These are phyloP conservation scores for Urocyon cinereoargenteus DNA, from an alignment of 2,797 vertebrate species.

Conservation along the genomic window DNA sequence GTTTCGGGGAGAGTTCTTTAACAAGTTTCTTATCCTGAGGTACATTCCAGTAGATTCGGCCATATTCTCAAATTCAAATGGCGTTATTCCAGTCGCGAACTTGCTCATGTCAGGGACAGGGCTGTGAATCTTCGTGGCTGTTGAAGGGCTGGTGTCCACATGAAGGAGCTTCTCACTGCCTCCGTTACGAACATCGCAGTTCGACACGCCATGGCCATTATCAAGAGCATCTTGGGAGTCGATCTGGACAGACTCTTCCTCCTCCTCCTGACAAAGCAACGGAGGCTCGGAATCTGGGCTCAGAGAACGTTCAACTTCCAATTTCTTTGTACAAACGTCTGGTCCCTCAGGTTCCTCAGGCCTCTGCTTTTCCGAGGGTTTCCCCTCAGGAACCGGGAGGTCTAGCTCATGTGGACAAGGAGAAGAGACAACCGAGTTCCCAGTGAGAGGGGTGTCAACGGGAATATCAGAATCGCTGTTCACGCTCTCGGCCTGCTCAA, in stretches of 20 bases:
- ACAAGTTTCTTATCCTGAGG: constrained; percentile 93
- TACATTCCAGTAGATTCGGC: constrained; percentile 96
- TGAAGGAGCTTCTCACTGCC: not conserved
- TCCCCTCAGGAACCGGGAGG: constrained; percentile 73
- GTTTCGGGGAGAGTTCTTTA: constrained; percentile 96
- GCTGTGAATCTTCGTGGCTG: constrained; percentile 69
- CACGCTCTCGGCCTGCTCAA: constrained; percentile 93
- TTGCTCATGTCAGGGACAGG: constrained; percentile 95
- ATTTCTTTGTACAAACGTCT: not conserved
- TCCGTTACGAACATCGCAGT: constrained; percentile 22
- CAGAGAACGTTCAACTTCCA: constrained; percentile 54
- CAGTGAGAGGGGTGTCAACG: constrained; percentile 90
- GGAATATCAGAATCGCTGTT: constrained; percentile 94
- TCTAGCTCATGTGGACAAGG: constrained; percentile 89
- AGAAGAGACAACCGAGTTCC: constrained; percentile 91
- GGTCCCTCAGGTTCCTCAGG: constrained; percentile 31
- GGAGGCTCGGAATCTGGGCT: constrained; percentile 58
- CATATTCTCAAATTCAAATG: constrained; percentile 97
- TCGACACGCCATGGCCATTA: not conserved
- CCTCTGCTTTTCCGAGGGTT: constrained; percentile 76
- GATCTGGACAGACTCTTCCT: not conserved
- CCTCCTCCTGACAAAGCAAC: constrained; percentile 53
- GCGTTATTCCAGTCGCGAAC: constrained; percentile 96
- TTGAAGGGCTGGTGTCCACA: constrained; percentile 11
- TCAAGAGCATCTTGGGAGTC: constrained; percentile 53